Evolutionary conservation across 1,140 invertebrate species (phyloP).

Genomic region (Bathynomus jamesi): DNA sequence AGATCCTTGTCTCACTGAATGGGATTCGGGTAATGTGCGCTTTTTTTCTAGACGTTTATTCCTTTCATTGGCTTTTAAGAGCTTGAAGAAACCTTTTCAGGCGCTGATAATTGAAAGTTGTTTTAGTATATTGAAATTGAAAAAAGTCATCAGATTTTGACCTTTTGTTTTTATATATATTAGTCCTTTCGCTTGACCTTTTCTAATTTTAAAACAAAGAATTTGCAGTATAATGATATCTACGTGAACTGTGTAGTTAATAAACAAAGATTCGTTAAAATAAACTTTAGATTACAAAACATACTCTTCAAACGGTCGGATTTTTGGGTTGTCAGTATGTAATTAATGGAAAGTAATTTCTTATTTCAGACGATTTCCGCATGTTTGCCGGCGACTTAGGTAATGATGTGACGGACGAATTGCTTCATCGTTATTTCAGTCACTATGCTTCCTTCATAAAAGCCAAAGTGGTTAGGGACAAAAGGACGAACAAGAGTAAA

Average conservation of each 20-base stretch:
- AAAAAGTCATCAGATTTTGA: not conserved
- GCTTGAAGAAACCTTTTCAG: not conserved
- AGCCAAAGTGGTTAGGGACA: conserved; percentile 93
- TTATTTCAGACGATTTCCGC: conserved; percentile 93
- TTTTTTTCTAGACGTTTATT: no score
- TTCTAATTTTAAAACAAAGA: no score
- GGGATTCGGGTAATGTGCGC: conserved; percentile 75
- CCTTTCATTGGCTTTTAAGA: conserved; percentile 5
- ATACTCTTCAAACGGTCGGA: no score
- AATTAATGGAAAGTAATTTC: no score
- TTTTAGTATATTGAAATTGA: not conserved
- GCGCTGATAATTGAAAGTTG: not conserved
- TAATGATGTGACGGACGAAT: conserved; percentile 97
- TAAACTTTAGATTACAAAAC: no score
- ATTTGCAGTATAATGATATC: no score
- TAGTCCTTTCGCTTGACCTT: no score
- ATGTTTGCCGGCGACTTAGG: conserved; percentile 98
- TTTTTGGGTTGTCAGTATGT: no score
- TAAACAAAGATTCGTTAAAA: no score
- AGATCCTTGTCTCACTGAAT: conserved; percentile 79
- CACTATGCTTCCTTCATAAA: conserved; percentile 90
- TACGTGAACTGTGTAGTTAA: no score
- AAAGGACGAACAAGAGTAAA: conserved; percentile 94
- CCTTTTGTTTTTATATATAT: no score
- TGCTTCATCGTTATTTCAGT: conserved; percentile 84